A percentile compares a stretch with the other conserved stretches of the same genome.
Conservation (phyloP, 1,140 invertebrate species). For the Dolichoris vasculosae region DNA sequence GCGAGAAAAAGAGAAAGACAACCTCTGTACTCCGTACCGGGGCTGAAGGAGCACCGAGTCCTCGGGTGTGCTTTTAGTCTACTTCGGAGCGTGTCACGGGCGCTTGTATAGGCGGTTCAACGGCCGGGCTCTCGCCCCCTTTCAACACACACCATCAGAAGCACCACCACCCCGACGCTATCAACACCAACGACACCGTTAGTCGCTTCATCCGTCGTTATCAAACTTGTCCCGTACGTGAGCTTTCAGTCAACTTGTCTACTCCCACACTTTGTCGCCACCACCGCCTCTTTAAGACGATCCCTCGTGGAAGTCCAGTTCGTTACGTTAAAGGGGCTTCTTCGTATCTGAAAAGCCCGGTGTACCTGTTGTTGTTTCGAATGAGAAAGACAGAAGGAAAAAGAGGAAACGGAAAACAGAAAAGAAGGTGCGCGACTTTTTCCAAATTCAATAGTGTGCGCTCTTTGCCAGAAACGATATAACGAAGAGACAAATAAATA, state of each 20-base stretch:
- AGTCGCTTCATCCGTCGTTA: constrained; percentile 1
- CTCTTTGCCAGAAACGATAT: too few relatives aligned
- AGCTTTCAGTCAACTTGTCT: neutral
- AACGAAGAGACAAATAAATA: constrained; percentile 2
- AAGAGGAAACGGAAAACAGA: neutral
- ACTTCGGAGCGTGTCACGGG: constrained; percentile 64
- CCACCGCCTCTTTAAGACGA: neutral
- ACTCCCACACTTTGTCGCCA: neutral
- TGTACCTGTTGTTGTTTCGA: constrained; percentile 11
- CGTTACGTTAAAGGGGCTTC: neutral
- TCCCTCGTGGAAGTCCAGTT: neutral
- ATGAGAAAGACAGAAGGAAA: neutral
- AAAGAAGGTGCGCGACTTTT: neutral
- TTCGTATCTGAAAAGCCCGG: neutral
- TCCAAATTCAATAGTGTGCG: neutral
- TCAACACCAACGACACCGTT: neutral
- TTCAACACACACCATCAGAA: neutral
- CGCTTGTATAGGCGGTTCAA: constrained; percentile 47
- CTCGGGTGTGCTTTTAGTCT: constrained; percentile 66
- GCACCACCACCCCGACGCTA: neutral
- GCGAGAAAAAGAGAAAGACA: constrained; percentile 48
- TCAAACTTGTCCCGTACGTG: neutral
- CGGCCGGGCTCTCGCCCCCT: constrained; percentile 22
- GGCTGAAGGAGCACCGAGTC: constrained; percentile 40
- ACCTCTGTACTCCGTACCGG: constrained; percentile 44